Conservation (phyloP, 2,888 invertebrate genomes). For the Cacoxenus indagator region DNA sequence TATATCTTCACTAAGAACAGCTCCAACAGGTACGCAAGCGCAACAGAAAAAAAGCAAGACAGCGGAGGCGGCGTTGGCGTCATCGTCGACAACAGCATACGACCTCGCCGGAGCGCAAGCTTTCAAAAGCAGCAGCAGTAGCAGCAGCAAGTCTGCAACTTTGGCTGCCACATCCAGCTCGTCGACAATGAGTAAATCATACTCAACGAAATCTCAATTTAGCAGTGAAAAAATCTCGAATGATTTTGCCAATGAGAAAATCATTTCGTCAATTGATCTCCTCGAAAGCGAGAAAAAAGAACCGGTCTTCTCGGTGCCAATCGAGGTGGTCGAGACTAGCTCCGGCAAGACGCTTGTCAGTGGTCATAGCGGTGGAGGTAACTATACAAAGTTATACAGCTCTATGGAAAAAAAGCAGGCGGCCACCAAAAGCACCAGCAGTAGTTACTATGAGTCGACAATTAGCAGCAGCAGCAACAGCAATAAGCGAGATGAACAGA, state of each 20-base stretch:
- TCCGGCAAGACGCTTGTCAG: slow-evolving; percentile 21
- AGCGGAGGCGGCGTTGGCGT: background rate
- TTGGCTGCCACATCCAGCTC: slow-evolving; percentile 33
- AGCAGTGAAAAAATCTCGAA: slow-evolving; percentile 46
- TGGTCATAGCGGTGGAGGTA: slow-evolving; percentile 46
- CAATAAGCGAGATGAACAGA: slow-evolving; percentile 45
- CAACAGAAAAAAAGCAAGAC: background rate
- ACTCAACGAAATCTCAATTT: slow-evolving; percentile 42
- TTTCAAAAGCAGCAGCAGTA: background rate
- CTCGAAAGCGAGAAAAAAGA: slow-evolving; percentile 63
- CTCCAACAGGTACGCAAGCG: slow-evolving; percentile 18
- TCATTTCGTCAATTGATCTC: slow-evolving; percentile 65
- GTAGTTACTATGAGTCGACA: slow-evolving; percentile 51
- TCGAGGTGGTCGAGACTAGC: slow-evolving; percentile 61
- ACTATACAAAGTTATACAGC: slow-evolving; percentile 50
- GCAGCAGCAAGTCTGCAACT: background rate
- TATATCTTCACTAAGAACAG: background rate
- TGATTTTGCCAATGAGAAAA: slow-evolving; percentile 57
- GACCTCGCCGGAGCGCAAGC: background rate
- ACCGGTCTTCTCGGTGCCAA: slow-evolving; percentile 65
- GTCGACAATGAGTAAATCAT: slow-evolving; percentile 30
- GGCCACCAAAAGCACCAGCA: slow-evolving; percentile 37
- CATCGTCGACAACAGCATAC: background rate
- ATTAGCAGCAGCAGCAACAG: slow-evolving; percentile 50
- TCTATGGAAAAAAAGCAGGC: slow-evolving; percentile 38